Conservation (phyloP, 2,113 vertebrate genomes). For the Monarcha castaneiventris region DNA sequence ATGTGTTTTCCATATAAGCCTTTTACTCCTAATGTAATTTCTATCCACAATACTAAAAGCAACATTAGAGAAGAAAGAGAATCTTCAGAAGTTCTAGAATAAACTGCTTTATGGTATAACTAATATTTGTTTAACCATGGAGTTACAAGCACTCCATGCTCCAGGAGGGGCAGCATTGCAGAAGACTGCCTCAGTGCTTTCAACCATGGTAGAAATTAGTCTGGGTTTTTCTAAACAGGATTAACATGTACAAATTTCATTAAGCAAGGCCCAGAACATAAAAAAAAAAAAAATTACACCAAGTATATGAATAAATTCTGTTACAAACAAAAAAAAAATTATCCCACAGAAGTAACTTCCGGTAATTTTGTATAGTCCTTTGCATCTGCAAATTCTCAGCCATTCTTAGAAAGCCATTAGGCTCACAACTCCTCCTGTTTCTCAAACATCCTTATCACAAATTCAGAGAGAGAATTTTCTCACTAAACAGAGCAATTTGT, state of each 20-base stretch:
- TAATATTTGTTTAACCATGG: neutral
- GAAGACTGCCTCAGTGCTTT: neutral
- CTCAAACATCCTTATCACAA: neutral
- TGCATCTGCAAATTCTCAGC: neutral
- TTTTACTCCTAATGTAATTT: neutral
- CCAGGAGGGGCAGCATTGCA: neutral
- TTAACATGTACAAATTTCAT: neutral
- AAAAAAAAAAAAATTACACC: neutral
- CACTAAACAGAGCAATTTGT: neutral
- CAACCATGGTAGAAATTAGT: neutral
- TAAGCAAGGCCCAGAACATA: neutral
- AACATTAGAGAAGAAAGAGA: neutral
- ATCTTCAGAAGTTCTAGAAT: neutral
- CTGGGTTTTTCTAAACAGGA: neutral
- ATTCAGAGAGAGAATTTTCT: neutral
- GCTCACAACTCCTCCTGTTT: neutral
- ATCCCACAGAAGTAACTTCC: neutral
- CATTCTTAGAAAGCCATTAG: neutral
- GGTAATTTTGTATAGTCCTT: neutral
- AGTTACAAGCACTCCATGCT: neutral
- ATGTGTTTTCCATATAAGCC: neutral
- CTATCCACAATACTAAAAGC: neutral
- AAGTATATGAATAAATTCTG: neutral
- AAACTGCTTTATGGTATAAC: neutral
- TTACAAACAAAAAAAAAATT: neutral